These are phyloP conservation scores for Palaemon carinicauda DNA, from an alignment of 1,140 invertebrate genomes.

Conservation along the genomic window DNA sequence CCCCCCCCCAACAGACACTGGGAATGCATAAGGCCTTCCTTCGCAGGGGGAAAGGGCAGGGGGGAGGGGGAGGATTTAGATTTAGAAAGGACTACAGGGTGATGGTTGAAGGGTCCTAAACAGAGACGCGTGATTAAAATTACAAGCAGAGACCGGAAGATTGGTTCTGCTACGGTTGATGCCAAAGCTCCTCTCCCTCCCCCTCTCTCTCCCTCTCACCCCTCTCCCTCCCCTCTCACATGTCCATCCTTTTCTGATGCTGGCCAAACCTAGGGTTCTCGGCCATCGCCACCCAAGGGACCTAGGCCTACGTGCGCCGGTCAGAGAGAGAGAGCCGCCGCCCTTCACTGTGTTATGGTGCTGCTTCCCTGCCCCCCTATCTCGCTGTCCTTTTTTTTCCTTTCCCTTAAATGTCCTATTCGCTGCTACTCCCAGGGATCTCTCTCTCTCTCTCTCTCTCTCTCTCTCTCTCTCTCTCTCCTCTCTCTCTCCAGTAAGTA, in stretches of 20 bases:
- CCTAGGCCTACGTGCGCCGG: too few relatives aligned
- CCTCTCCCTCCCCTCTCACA: too few relatives aligned
- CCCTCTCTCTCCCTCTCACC: too few relatives aligned
- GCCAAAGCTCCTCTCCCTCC: background rate
- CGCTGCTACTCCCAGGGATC: background rate
- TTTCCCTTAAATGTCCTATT: background rate
- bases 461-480: background rate
- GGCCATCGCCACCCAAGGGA: too few relatives aligned
- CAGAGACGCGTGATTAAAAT: constrained; percentile 8
- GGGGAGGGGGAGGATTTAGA: background rate
- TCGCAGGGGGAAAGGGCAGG: background rate
- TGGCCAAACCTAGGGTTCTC: too few relatives aligned
- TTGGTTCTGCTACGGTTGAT: background rate
- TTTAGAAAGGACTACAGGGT: background rate
- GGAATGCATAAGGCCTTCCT: too few relatives aligned
- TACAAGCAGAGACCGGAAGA: background rate
- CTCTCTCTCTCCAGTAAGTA: too few relatives aligned
- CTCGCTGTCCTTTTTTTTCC: background rate
- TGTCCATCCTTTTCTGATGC: too few relatives aligned
- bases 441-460: too few relatives aligned
- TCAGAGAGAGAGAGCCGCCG: too few relatives aligned
- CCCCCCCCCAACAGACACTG: too few relatives aligned
- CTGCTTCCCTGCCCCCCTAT: background rate
- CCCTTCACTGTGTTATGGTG: too few relatives aligned
- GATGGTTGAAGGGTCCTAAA: background rate